Conservation (phyloP, 2,888 invertebrate species). For the Onthophagus sagittarius region DNA sequence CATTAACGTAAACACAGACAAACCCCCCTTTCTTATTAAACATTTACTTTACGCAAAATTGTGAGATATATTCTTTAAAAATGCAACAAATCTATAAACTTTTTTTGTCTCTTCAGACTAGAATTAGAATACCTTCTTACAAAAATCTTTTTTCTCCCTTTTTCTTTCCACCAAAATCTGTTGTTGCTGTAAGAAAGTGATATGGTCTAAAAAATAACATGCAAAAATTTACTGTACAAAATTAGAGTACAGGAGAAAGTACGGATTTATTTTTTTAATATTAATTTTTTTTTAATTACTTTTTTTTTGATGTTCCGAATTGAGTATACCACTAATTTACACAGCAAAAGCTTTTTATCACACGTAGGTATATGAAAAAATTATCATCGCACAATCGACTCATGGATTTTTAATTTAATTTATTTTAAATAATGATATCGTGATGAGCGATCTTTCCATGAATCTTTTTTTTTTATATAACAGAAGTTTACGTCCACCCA, state of each 20-base stretch:
- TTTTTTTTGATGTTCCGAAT: background rate
- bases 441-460: background rate
- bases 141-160: background rate
- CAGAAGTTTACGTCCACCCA: background rate
- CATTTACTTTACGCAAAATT: background rate
- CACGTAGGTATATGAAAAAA: slow-evolving; percentile 8
- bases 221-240: background rate
- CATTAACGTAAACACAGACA: background rate
- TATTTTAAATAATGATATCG: background rate
- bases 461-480: background rate
- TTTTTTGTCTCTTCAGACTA: background rate
- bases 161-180: background rate
- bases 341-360: slow-evolving; percentile 12
- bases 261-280: too few species aligned
- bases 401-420: background rate
- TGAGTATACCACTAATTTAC: slow-evolving; percentile 2
- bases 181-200: background rate
- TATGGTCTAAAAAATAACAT: background rate
- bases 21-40: background rate
- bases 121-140: background rate
- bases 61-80: background rate
- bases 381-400: background rate
- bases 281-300: background rate
- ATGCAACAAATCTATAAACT: background rate
- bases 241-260: slow-evolving; percentile 1